Percentiles rank a stretch among this genome's conserved stretches.
Evolutionary conservation across 2,797 vertebrate genomes (phyloP).

Genomic region (Vespertilio murinus): DNA sequence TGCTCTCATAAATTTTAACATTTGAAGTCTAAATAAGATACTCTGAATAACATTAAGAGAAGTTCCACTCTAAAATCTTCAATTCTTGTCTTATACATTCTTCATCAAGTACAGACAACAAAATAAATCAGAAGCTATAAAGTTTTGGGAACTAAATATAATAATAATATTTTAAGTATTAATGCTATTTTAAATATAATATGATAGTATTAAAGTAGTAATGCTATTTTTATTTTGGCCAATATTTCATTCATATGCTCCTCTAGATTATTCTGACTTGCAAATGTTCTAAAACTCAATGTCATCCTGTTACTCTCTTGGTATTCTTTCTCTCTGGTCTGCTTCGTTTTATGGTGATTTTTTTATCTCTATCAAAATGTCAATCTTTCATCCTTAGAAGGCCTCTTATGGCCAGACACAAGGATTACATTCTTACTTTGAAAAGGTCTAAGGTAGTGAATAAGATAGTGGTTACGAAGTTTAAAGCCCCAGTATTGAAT

Average conservation of each 20-base stretch:
- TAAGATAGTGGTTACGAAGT: background rate
- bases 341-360: background rate
- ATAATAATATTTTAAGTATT: background rate
- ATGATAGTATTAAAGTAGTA: background rate
- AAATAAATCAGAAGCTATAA: background rate
- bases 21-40: background rate
- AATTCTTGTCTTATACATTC: background rate
- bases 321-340: background rate
- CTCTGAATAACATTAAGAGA: background rate
- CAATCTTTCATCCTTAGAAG: slow-evolving; percentile 20
- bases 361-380: background rate
- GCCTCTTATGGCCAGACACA: background rate
- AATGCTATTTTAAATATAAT: background rate
- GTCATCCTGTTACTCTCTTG: background rate
- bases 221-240: background rate
- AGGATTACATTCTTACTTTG: background rate
- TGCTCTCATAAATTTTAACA: background rate
- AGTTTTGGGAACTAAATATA: background rate
- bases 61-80: background rate
- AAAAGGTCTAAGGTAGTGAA: background rate
- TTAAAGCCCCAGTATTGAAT: background rate
- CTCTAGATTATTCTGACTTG: background rate
- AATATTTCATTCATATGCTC: background rate
- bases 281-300: background rate
- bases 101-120: background rate